Conservation (phyloP, 1,140 invertebrate species). For the Carcinoscorpius rotundicauda region DNA sequence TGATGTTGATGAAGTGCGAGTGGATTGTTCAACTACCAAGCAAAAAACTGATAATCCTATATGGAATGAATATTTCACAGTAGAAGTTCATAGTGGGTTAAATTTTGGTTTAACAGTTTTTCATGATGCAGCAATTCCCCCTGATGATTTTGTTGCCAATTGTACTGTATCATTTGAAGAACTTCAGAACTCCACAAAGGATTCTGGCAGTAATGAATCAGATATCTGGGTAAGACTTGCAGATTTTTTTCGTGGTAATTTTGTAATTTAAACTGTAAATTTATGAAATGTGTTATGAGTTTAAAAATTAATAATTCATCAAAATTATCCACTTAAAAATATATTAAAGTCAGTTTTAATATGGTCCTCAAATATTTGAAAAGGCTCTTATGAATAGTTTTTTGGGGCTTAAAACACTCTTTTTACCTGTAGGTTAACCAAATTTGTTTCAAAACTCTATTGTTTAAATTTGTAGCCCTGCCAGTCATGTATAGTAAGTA, state of each 20-base stretch:
- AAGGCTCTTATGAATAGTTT: too few relatives aligned
- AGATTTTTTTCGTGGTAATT: neutral
- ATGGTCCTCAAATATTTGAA: too few relatives aligned
- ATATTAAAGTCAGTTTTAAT: too few relatives aligned
- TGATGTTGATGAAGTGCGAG: conserved; percentile 72
- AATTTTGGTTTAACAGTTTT: conserved; percentile 93
- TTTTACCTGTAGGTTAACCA: too few relatives aligned
- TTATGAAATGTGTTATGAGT: neutral
- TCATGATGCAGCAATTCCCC: conserved; percentile 94
- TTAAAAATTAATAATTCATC: too few relatives aligned
- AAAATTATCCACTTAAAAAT: too few relatives aligned
- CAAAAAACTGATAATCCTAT: conserved; percentile 86
- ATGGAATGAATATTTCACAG: conserved; percentile 85
- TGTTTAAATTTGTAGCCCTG: too few relatives aligned
- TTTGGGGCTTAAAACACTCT: too few relatives aligned
- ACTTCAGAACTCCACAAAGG: conserved; percentile 47
- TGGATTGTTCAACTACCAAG: conserved; percentile 79
- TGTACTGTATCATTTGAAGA: conserved; percentile 92
- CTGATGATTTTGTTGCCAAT: conserved; percentile 95
- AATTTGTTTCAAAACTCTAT: too few relatives aligned
- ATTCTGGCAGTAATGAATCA: conserved; percentile 44
- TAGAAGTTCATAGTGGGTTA: conserved; percentile 81
- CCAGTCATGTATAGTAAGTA: too few relatives aligned
- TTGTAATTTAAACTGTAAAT: conserved; percentile 8
- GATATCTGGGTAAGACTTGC: conserved; percentile 81